Base-by-base conservation (phyloP, 1,140 invertebrate species). In the Zaprionus camerounensis region DNA sequence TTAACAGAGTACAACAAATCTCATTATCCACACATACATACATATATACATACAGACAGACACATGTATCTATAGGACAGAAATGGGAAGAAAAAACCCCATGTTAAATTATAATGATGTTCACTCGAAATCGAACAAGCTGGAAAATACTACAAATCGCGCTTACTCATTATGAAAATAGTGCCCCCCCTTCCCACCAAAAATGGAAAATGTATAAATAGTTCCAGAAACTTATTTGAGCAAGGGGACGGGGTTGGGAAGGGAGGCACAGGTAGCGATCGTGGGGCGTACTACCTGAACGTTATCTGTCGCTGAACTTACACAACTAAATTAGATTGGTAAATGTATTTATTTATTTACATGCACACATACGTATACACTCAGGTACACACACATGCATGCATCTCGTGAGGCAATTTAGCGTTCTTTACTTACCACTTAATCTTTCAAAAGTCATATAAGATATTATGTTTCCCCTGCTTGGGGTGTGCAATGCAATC, bases 391-490 rank as follows among this genome's bases (percentile, higher is more conserved):
- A 58, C 13, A 31, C n/a, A 31, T 34, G 17, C 28, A 67, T 62
- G 26, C 51, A 67, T 22, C 22, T 38, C 11, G 56, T 77, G 63
- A 36, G 58, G 13, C 36, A 38, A 62, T 75, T 70, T 53, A 46
- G 46, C 22, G 24, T 26, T 67, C 9, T 38, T 31, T 75, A 92
- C 91, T 92, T 80, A 92, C 91, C 91, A 87, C 70, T 80, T 79
- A 90, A 87, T 92, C 91, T 92, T 92, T 92, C 91, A 92, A 92
- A 92, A 92, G 91, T 92, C 91, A 92, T 92, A 92, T 92, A 92
- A 92, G 91, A 92, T 83, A 86, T 88, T 91, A 77, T 85, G 78
- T 85, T 83, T 92, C 83, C 88, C 82, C 88, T 91, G 77, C 91
- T 83, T 92, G 83, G 91, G 88, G 83, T 91, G 88, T 75, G 87